phyloP scores from a whole-genome alignment of 2,113 vertebrate genomes.

The Procavia capensis region DNA sequence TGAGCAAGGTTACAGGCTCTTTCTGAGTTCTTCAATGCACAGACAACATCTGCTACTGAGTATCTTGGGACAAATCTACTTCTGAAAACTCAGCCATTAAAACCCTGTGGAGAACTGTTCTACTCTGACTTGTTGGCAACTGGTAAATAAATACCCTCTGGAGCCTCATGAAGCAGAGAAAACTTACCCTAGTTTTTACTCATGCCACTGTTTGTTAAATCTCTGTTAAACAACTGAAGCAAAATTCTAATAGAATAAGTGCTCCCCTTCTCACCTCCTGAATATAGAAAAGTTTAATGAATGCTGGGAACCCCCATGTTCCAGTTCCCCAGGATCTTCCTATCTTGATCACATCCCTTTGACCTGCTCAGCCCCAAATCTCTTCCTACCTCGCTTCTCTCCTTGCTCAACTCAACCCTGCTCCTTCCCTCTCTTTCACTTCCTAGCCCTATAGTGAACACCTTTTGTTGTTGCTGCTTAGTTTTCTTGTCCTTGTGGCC shows the following conservation, averaged over 20 bases:
- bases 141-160: too few relatives aligned
- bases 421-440: not conserved
- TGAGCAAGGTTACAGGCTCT: not conserved
- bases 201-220: not conserved
- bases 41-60: not conserved
- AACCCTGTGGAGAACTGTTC: too few relatives aligned
- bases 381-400: not conserved
- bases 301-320: not conserved
- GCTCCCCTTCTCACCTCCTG: not conserved
- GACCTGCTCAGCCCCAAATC: not conserved
- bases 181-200: not conserved
- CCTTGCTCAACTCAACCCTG: not conserved
- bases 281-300: not conserved
- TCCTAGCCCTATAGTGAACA: not conserved
- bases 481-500: not conserved
- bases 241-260: not conserved
- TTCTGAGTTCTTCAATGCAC: not conserved
- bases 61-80: too few relatives aligned
- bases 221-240: not conserved
- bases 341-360: not conserved
- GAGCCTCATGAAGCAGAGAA: not conserved
- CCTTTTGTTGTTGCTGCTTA: not conserved
- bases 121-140: too few relatives aligned
- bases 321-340: not conserved
- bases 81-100: too few relatives aligned